A percentile compares a stretch with the other conserved stretches of the same genome.
phyloP scores from a whole-genome alignment of 2,797 vertebrate species.

The Nyctibius grandis region DNA sequence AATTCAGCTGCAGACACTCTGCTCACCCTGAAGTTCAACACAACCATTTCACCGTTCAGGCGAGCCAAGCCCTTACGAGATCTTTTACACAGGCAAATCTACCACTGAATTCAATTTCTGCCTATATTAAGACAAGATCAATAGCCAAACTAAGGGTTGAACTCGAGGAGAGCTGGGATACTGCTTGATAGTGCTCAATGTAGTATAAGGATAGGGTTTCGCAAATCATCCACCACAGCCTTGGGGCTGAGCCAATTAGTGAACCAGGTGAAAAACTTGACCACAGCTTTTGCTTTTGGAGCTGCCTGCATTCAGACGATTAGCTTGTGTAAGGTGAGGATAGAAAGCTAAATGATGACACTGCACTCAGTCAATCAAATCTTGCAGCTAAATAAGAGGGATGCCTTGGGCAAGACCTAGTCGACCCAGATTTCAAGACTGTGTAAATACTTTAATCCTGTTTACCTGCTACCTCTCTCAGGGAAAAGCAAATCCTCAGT shows the following conservation, averaged over 20 bases:
- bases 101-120: background rate
- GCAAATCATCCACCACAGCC: background rate
- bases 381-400: conserved; percentile 19
- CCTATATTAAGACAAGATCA: background rate
- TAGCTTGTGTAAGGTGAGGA: background rate
- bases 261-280: background rate
- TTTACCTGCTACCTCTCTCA: conserved; percentile 29
- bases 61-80: background rate
- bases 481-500: background rate
- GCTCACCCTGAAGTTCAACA: background rate
- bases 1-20: background rate
- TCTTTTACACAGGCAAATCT: background rate
- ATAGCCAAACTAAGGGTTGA: background rate
- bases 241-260: background rate
- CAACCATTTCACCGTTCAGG: background rate
- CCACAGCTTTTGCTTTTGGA: background rate
- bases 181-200: background rate
- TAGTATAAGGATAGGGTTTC: background rate
- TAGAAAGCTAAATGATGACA: conserved; percentile 27
- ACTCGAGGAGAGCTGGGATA: background rate
- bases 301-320: background rate
- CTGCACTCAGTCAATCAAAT: conserved; percentile 19
- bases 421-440: conserved; percentile 28
- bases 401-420: conserved; percentile 44
- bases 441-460: conserved; percentile 43